Conservation (phyloP, 2,888 invertebrate genomes). For the Drosophila mayaguana region DNA sequence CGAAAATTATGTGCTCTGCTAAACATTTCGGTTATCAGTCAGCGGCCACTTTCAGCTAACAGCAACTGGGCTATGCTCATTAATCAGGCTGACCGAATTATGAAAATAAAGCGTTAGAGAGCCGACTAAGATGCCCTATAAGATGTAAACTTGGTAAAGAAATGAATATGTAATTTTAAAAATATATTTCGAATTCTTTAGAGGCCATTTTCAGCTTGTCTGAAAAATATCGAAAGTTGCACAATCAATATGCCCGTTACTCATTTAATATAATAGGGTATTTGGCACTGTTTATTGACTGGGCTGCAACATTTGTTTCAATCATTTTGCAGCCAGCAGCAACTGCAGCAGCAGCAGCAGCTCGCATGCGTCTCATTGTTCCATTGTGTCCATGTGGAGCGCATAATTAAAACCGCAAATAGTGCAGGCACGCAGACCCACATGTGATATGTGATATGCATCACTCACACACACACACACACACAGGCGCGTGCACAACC, state of each 20-base stretch:
- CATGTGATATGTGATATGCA: slow-evolving; percentile 29
- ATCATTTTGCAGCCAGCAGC: slow-evolving; percentile 45
- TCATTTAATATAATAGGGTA: slow-evolving; percentile 33
- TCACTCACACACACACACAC: slow-evolving; percentile 7
- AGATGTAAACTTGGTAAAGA: neutral
- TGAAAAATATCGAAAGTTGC: neutral
- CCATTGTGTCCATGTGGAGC: slow-evolving; percentile 48
- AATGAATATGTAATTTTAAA: no score
- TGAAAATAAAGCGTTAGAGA: neutral
- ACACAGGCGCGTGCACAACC: slow-evolving; percentile 12
- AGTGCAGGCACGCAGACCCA: slow-evolving; percentile 39
- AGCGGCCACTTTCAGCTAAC: slow-evolving; percentile 28
- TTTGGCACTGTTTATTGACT: slow-evolving; percentile 26
- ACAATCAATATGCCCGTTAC: neutral
- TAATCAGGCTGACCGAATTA: slow-evolving; percentile 31
- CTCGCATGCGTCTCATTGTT: slow-evolving; percentile 42
- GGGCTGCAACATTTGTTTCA: slow-evolving; percentile 48
- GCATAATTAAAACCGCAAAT: slow-evolving; percentile 64
- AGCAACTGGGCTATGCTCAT: neutral
- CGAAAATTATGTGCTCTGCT: slow-evolving; percentile 62
- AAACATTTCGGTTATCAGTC: slow-evolving; percentile 62
- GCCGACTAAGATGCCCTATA: slow-evolving; percentile 10
- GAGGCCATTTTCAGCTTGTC: neutral
- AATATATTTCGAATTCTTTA: neutral
- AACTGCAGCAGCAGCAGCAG: slow-evolving; percentile 17